Base-by-base conservation (phyloP, 2,888 invertebrate species). In the Bibio marci region DNA sequence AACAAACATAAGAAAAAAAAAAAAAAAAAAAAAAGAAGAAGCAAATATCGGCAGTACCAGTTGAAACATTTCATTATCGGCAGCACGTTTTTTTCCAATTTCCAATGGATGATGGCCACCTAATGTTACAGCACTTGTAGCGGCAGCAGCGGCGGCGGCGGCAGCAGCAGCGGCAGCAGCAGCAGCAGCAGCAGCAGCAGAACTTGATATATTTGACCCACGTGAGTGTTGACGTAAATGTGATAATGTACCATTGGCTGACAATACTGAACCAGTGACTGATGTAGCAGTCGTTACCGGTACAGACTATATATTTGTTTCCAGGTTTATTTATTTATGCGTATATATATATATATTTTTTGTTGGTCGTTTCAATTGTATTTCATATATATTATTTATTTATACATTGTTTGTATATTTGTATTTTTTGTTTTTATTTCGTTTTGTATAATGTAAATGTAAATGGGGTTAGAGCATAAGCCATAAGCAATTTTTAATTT, bases 71-170 rank as follows among this genome's bases (percentile, higher is more conserved):
- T 83, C 82, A 70, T 80, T 80, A 71, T 78, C 78, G 67, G 74
- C 73, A 74, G 87, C 80, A 73, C 90, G 86, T 79, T 90, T 90
- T 83, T 88, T 88, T 79, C 85, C 86, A 70, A 80, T 73, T 76
- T 86, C 83, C 76, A 81, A 73, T 70, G 73, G 70, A 64, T 58
- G 71, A 51, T 58, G 59, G 22, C 22, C 22, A 22, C 66, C 69
- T 74, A 71, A 71, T 54, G 55, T 46, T 55, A 54, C 50, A 57
- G 52, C 51, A 50, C 48, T 30, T 17, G 39, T 30, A 27, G 34
- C 57, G 62, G 48, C 33, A 19, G 39, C 32, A 27, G 34, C 57
- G 62, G 66, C 65, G 55, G 56, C 52, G 51, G 55, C 45, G 49
- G 51, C 52, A 46, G 52, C 52, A 50, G 55, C 41, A 43, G 48